Conservation (phyloP, 2,797 vertebrate genomes). For the Crax fasciolata region DNA sequence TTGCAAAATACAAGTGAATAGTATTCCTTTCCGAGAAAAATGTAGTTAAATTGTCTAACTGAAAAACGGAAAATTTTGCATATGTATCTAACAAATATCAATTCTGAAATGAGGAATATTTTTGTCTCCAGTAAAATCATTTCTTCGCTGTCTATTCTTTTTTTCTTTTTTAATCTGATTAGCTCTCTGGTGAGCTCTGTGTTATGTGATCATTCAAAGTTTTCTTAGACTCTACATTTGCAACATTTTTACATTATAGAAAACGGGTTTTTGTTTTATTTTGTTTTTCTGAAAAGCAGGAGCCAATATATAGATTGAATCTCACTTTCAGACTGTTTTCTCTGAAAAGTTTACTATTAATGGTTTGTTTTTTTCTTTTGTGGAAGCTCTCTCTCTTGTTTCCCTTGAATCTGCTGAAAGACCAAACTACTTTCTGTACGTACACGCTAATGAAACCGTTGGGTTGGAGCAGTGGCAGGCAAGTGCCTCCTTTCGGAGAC, state of each 20-base stretch:
- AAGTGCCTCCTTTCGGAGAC: conserved; percentile 85
- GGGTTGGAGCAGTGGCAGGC: conserved; percentile 90
- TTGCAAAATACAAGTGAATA: neutral
- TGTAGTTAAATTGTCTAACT: neutral
- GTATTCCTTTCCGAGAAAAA: neutral
- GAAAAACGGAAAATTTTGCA: neutral
- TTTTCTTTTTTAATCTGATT: neutral
- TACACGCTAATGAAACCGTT: conserved; percentile 83
- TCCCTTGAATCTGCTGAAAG: conserved; percentile 97
- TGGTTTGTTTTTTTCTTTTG: neutral
- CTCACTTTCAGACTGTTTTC: neutral
- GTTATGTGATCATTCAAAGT: neutral
- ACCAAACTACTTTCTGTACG: conserved; percentile 94
- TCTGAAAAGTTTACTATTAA: neutral
- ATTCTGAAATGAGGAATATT: neutral
- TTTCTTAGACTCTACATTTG: neutral
- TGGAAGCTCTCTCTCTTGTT: conserved; percentile 89
- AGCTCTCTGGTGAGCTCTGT: neutral
- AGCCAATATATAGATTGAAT: neutral
- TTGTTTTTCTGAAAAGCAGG: neutral
- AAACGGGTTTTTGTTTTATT: neutral
- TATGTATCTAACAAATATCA: neutral
- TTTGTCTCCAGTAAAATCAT: neutral
- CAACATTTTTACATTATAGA: neutral
- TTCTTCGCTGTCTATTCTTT: neutral